Evolutionary conservation across 1,140 invertebrate species (phyloP), one percentile per base, ranked within the genome.

Genomic region (Bombus pascuorum): DNA sequence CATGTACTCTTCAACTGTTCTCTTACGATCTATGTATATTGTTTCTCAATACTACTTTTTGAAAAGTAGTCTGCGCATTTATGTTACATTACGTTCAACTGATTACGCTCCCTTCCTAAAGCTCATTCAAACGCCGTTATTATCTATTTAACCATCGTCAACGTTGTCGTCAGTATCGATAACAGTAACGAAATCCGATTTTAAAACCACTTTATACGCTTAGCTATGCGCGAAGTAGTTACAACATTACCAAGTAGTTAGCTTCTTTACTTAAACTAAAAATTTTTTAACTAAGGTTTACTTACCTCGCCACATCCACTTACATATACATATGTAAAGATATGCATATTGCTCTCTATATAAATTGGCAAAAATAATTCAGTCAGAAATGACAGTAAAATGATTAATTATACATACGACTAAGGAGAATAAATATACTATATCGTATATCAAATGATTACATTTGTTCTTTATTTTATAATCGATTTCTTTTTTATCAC

Each of bases 1-100:
- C 39, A 12, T 65, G 1, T 47, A 47, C 15, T 3, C 1, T n/a
- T 42, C 28, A 1, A 37, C n/a, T 75, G 13, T 22, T 74, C 32
- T 12, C 13, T 74, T 42, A 6, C 39, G 25, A 53, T 28, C 28
- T 65, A 3, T 15, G 22, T 44, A 37, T 42, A 32, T 72, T 85
- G 82, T 78, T 82, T 8, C 18, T 22, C 47, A 22, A 85, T 90
- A 94, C 92, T 93, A 87, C 79, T 87, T 87, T 81, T 89, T 80
- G 72, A 80, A 86, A 78, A 89, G 73, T 85, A 81, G 85, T 88
- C 83, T 89, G 90, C 89, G 87, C 91, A 88, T 92, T 89, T 93
- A 93, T 93, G 89, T 90, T 91, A 91, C 91, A 93, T 91, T 91
- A 91, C 92, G 92, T 90, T 91, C 79, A 71, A 85, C 91, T 91